phyloP scores from a whole-genome alignment of 2,113 vertebrate species.

The Brienomyrus longianalis region DNA sequence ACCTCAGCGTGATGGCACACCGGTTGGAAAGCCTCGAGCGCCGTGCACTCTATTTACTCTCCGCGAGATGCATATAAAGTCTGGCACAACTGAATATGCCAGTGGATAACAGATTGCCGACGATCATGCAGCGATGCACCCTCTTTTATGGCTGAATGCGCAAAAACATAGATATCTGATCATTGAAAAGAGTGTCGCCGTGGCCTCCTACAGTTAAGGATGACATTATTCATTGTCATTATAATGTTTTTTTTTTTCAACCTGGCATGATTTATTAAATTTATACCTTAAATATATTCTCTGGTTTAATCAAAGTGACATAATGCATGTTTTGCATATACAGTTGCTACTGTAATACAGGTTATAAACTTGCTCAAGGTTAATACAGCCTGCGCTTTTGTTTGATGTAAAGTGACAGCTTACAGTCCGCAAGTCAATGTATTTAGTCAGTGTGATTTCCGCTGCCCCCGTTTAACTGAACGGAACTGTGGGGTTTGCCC shows the following conservation, averaged over 20 bases:
- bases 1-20: constrained; percentile 1
- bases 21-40: not conserved
- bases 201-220: not conserved
- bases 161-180: not conserved
- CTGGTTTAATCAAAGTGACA: not conserved
- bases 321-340: not conserved
- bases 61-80: not conserved
- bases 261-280: not conserved
- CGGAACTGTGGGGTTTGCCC: not conserved
- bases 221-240: not conserved
- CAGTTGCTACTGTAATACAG: not conserved
- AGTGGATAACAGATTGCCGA: not conserved
- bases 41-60: not conserved
- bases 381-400: not conserved
- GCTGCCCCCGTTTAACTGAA: not conserved
- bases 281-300: not conserved
- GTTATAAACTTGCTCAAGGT: not conserved
- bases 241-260: not conserved
- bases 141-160: not conserved
- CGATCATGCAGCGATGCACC: not conserved
- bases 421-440: not conserved
- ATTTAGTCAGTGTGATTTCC: not conserved
- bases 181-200: not conserved
- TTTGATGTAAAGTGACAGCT: not conserved
- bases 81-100: not conserved